phyloP scores from a whole-genome alignment of 1,140 invertebrate genomes.

The Kradibia gibbosae region DNA sequence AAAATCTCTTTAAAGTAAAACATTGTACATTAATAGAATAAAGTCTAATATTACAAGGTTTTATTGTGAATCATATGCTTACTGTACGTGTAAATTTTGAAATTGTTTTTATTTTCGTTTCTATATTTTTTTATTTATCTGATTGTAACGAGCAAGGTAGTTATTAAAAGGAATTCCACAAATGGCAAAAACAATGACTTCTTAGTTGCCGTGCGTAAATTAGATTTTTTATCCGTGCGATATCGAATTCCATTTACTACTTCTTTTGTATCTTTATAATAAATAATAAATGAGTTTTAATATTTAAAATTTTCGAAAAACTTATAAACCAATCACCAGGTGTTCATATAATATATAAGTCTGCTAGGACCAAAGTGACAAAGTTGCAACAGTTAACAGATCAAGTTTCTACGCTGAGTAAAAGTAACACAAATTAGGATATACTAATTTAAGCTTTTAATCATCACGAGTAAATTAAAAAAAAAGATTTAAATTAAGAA shows the following conservation, averaged over 20 bases:
- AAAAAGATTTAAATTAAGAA: background rate
- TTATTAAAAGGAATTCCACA: conserved; percentile 27
- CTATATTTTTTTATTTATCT: conserved; percentile 40
- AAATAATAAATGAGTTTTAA: conserved; percentile 34
- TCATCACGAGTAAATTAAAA: background rate
- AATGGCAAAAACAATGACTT: conserved; percentile 11
- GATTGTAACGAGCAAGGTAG: conserved; percentile 30
- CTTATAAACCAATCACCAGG: conserved; percentile 35
- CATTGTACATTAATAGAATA: background rate
- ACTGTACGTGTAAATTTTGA: conserved; percentile 19
- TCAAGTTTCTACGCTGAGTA: conserved; percentile 17
- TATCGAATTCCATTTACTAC: conserved; percentile 23
- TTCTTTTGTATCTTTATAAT: conserved; percentile 20
- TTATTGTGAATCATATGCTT: conserved; percentile 26
- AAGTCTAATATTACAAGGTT: conserved; percentile 15
- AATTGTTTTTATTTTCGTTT: conserved; percentile 18
- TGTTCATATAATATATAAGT: conserved; percentile 49
- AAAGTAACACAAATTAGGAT: background rate
- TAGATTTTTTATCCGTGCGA: conserved; percentile 1
- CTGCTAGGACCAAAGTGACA: conserved; percentile 49
- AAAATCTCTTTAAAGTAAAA: background rate
- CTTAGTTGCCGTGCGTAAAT: background rate
- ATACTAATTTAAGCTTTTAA: background rate
- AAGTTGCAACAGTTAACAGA: conserved; percentile 28
- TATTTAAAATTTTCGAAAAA: conserved; percentile 26